Base-by-base conservation (phyloP, 2,797 vertebrate species). In the Typhlichthys subterraneus region DNA sequence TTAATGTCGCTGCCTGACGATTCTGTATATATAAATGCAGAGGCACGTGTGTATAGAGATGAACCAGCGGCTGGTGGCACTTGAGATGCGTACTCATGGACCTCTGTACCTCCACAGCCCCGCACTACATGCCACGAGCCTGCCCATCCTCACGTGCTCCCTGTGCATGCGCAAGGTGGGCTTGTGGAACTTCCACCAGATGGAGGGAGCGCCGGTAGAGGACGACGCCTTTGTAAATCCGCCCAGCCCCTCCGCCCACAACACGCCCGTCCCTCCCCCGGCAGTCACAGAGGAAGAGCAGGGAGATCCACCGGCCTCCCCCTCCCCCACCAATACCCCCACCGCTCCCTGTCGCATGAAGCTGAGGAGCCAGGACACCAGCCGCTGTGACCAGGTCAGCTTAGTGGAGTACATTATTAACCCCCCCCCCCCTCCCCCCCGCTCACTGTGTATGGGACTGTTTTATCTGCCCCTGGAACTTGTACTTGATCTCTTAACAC, bases 81-180 rank as follows among this genome's bases (percentile, higher is more conserved):
- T 38, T 38, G 5, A 38, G 8, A 38, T 45, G 19, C 12, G 5
- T 33, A 12, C 7, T 49, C 19, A 1, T 23, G 6, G 2, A 9
- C 79, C 72, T 70, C 4, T 70, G 9, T 49, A 6, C 12, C 45
- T 45, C 57, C 1, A 6, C 75, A 99, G 96, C 13, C 72, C 92
- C 2, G 23, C 84, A 1, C 69, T 91, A 0, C 88, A 91, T 2
- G 85, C 92, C 0, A 62, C 92, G 83, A 93, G 87, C 57, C 93
- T 98, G 4, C 91, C 95, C 0, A 90, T 96, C 57, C 94, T 99
- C 82, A 91, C 85, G 29, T 98, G 97, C 77, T 93, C 93, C 0
- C 95, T 91, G 70, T 99, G 97, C 77, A 94, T 95, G 93, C 91
- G 97, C 73, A 97, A 94, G 57, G 95, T 96, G 58, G 97, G 96